Evolutionary conservation across 2,888 invertebrate genomes (phyloP).

Genomic region (Rhogogaster chlorosoma): DNA sequence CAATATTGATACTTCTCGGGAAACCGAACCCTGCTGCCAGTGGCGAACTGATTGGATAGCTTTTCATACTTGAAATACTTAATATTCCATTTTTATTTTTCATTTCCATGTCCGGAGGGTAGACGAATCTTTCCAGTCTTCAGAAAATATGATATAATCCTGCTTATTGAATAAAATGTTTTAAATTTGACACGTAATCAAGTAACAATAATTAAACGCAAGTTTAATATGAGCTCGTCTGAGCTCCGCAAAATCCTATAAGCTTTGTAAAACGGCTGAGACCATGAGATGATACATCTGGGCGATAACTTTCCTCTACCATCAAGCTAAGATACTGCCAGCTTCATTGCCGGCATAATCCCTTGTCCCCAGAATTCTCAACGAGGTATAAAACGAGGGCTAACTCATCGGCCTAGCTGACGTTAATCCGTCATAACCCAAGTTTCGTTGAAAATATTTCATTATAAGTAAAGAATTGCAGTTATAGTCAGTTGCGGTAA

Average conservation of each 20-base stretch:
- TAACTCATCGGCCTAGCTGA: slow-evolving; percentile 33
- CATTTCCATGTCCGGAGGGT: neutral
- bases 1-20: neutral
- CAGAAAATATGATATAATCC: neutral
- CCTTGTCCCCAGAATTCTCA: slow-evolving; percentile 49
- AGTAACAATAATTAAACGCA: slow-evolving; percentile 38
- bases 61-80: slow-evolving; percentile 5
- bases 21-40: neutral
- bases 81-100: neutral
- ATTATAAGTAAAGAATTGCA: neutral
- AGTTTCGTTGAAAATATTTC: slow-evolving; percentile 38
- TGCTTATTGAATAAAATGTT: neutral
- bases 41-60: slow-evolving; percentile 37
- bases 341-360: slow-evolving; percentile 41
- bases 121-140: neutral
- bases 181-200: slow-evolving; percentile 15
- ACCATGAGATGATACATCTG: slow-evolving; percentile 37
- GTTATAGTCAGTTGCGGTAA: neutral
- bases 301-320: slow-evolving; percentile 40
- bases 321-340: slow-evolving; percentile 41
- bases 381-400: slow-evolving; percentile 46
- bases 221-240: slow-evolving; percentile 42
- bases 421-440: slow-evolving; percentile 47
- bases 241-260: slow-evolving; percentile 34
- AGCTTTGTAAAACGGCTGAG: slow-evolving; percentile 38